Evolutionary conservation across 2,113 vertebrate genomes (phyloP), one percentile per base, ranked within the genome.

Genomic region (Tragelaphus imberbis): DNA sequence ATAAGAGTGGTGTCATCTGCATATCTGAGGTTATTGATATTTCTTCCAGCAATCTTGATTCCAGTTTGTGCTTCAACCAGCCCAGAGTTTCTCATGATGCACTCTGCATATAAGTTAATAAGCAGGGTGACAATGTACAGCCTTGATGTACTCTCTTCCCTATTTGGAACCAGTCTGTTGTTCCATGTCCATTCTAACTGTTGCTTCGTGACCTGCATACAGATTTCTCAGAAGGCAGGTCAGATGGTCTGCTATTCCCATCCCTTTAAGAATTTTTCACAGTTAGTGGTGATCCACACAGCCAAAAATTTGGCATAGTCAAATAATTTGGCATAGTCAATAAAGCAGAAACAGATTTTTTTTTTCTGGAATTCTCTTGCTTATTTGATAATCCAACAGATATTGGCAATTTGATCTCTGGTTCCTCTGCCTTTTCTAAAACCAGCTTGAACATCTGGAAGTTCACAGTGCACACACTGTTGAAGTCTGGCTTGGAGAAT

Each of bases 51-150:
- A 71, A 23, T 40, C 19, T 40, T 40, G 10, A 40, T 36, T 71
- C 9, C n/a, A 12, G 5, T 11, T 71, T 71, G 65, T 40, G n/a
- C n/a, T 40, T 71, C 68, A 23, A 23, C n/a, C 68, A 23, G 68
- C n/a, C 68, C 68, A 71, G 19, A 0, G 0, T 36, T 71, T 21
- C 65, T 23, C n/a, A 36, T 71, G 68, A 71, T 23, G 9, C 12
- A 12, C n/a, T 36, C 68, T 36, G 68, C n/a, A 36, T 71, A 23
- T 1, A 71, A 71, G 17, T 71, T 71, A 71, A 71, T 23, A 36
- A 40, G 9, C n/a, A 36, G n/a, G 19, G 10, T 71, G 2, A 40
- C 9, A 12, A 12, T 40, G 21, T 5, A 71, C 9, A 40, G 68
- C 2, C 10, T 40, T 71, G n/a, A 23, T 36, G 2, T 71, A 71